Base-by-base conservation (phyloP, 2,888 invertebrate genomes). In the Caenorhabditis sulstoni region DNA sequence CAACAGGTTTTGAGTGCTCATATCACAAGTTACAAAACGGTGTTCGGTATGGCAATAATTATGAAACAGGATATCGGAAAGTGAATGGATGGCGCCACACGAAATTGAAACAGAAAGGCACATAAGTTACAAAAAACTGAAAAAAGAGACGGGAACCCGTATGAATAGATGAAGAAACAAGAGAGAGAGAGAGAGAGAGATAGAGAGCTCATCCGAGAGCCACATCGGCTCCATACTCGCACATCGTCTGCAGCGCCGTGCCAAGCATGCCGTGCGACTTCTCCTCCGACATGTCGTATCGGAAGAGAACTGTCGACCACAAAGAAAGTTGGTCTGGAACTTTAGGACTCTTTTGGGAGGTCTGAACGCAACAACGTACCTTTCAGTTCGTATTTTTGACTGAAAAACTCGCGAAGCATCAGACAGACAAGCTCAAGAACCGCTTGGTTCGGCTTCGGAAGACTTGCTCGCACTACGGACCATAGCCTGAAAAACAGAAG, bases 241-340 rank as follows among this genome's bases (percentile, higher is more conserved):
- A 81, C 20, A 84, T 47, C 12, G 81, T 81, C 16, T 64, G 58
- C 3, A 86, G 64, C n/a, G 80, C 80, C 11, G 57, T 64, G 11
- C 47, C 29, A 18, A 45, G 57, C 41, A 41, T 49, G 55, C 62
- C 71, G 14, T 62, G 59, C 18, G 47, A 49, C 37, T 49, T 65
- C 5, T 58, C 57, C 1, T 66, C 59, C 9, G 45, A 20, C 0
- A 70, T 35, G 16, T 75, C 64, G 67, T 83, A 81, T 41, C 84
- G 82, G 70, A 84, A 84, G 2, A 86, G 50, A 0, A 81, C 79
- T 23, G 82, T 80, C 8, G 83, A 78, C 86, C 86, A 86, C 9
- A 78, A 55, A 3, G 66, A 65, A 16, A 86, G 50, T 67, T 85
- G 81, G 16, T 82, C 86, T 86, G 67, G 22, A 81, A 55, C 45